A percentile compares a stretch with the other conserved stretches of the same genome.
Conservation (phyloP, 2,888 invertebrate species). For the Sepioteuthis lessoniana region DNA sequence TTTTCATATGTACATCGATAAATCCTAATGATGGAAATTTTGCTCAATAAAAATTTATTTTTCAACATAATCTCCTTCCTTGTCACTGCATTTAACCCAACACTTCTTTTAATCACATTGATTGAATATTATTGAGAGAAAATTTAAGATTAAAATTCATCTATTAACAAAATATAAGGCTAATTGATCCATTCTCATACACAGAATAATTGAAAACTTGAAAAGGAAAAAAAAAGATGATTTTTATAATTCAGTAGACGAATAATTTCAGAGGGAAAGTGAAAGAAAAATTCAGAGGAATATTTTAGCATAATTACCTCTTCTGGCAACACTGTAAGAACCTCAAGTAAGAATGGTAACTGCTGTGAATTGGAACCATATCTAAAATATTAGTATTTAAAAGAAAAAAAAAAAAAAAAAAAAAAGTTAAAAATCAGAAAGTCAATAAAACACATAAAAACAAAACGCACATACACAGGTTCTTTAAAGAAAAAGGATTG, state of each 20-base stretch:
- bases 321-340: slow-evolving; percentile 94
- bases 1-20: no score
- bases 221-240: neutral
- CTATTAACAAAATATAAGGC: neutral
- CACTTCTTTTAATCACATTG: no score
- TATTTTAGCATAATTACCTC: slow-evolving; percentile 80
- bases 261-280: neutral
- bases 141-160: neutral
- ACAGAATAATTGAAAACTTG: neutral
- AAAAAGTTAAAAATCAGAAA: neutral
- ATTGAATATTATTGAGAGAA: no score
- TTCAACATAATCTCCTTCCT: neutral
- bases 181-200: neutral
- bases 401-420: no score
- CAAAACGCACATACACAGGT: neutral
- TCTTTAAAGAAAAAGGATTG: neutral
- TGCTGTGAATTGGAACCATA: slow-evolving; percentile 74
- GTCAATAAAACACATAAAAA: neutral
- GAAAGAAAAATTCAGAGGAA: neutral
- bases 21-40: neutral
- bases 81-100: no score
- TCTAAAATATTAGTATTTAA: slow-evolving; percentile 57
- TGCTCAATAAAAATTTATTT: neutral
- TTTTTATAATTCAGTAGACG: neutral
- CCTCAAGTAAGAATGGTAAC: slow-evolving; percentile 89